Evolutionary conservation across 2,888 invertebrate species (phyloP).

Genomic region (Corbicula japonica): DNA sequence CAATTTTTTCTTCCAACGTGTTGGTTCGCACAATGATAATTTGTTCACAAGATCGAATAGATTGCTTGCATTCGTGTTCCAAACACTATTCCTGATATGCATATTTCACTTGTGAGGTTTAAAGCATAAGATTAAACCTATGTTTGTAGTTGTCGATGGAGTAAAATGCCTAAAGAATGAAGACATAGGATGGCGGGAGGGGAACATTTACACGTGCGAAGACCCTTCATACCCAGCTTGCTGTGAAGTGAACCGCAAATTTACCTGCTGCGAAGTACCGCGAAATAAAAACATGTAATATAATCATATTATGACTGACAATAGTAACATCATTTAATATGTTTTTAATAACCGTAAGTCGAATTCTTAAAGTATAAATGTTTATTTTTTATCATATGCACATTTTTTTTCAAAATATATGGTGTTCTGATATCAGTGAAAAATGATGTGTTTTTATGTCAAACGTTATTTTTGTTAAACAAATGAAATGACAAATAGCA

Average conservation of each 20-base stretch:
- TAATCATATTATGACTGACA: background rate
- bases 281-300: constrained; percentile 11
- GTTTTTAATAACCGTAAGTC: background rate
- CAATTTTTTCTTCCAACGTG: background rate
- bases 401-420: too few species aligned
- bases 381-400: too few species aligned
- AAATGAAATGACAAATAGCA: too few species aligned
- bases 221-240: constrained; percentile 13
- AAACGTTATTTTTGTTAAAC: too few species aligned
- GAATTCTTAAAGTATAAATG: background rate
- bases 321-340: background rate
- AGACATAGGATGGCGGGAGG: constrained; percentile 9
- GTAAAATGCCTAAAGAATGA: constrained; percentile 20
- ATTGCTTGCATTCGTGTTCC: background rate
- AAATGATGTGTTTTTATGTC: too few species aligned
- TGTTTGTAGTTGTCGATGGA: constrained; percentile 3
- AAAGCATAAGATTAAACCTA: background rate
- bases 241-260: constrained; percentile 19
- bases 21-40: background rate
- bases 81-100: background rate
- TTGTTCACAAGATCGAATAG: background rate
- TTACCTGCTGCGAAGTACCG: constrained; percentile 17
- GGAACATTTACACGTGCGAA: constrained; percentile 19
- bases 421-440: too few species aligned
- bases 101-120: background rate